A percentile compares a stretch with the other conserved stretches of the same genome.
These are phyloP conservation scores for Leptopterna dolabrata DNA, from an alignment of 2,888 invertebrate genomes.

Conservation along the genomic window DNA sequence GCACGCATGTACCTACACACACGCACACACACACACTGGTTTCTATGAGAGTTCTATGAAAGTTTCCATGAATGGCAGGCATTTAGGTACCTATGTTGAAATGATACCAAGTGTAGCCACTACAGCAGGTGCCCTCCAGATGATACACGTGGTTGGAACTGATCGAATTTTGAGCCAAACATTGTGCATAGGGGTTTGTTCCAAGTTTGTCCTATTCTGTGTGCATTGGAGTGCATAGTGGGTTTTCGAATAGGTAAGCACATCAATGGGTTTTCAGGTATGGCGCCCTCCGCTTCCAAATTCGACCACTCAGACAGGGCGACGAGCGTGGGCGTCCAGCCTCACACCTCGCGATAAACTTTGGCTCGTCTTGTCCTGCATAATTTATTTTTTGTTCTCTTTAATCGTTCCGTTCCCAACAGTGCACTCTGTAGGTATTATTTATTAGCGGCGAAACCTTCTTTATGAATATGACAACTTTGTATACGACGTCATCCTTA, in stretches of 20 bases:
- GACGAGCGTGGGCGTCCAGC: neutral
- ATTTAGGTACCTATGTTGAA: no score
- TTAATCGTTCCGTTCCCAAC: neutral
- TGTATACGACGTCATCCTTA: neutral
- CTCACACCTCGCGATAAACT: neutral
- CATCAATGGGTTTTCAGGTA: neutral
- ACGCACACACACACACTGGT: no score
- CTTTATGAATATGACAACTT: constrained; percentile 3
- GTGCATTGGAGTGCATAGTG: no score
- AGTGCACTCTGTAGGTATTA: neutral
- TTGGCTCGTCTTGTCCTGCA: neutral
- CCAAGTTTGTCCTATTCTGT: no score
- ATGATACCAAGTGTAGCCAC: no score
- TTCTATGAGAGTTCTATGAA: no score
- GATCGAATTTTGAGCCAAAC: no score
- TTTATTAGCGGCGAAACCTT: neutral
- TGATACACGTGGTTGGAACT: no score
- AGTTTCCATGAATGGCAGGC: no score
- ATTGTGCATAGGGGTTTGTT: no score
- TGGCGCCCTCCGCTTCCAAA: neutral
- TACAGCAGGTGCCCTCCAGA: no score
- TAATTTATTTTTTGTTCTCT: neutral
- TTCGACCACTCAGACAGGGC: neutral
- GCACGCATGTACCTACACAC: no score
- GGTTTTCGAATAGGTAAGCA: neutral